Evolutionary conservation across 2,888 invertebrate genomes (phyloP).

Genomic region (Norana najaformis): DNA sequence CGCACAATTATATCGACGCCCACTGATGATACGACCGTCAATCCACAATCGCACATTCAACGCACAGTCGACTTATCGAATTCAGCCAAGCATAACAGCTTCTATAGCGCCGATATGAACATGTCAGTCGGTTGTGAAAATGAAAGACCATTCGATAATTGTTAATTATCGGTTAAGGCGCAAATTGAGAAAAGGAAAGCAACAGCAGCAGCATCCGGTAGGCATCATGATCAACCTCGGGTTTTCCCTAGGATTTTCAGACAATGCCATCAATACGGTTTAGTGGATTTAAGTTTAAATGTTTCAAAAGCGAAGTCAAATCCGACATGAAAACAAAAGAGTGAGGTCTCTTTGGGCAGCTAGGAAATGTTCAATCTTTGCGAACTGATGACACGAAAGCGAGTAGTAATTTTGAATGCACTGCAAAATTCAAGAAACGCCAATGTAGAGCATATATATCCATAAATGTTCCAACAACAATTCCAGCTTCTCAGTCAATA

Average conservation of each 20-base stretch:
- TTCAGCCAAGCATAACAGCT: not conserved
- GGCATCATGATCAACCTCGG: not conserved
- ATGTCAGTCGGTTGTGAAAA: not conserved
- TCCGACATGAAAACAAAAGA: too few species aligned
- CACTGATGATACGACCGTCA: not conserved
- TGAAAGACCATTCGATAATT: not conserved
- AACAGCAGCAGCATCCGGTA: not conserved
- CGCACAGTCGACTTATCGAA: not conserved
- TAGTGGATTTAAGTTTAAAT: too few species aligned
- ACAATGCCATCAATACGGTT: too few species aligned
- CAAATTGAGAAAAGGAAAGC: not conserved
- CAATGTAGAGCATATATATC: too few species aligned
- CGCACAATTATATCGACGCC: not conserved
- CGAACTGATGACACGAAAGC: too few species aligned
- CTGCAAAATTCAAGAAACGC: too few species aligned
- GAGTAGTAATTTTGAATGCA: too few species aligned
- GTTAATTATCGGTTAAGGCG: slow-evolving; percentile 13
- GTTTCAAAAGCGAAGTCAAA: too few species aligned
- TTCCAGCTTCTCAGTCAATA: too few species aligned
- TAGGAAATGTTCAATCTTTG: too few species aligned
- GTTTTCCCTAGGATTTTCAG: not conserved
- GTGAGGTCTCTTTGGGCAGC: too few species aligned
- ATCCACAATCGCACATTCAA: not conserved
- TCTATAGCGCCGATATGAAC: not conserved
- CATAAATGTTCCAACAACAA: too few species aligned